phyloP scores from a whole-genome alignment of 2,888 invertebrate genomes.

The Sacculina carcini region DNA sequence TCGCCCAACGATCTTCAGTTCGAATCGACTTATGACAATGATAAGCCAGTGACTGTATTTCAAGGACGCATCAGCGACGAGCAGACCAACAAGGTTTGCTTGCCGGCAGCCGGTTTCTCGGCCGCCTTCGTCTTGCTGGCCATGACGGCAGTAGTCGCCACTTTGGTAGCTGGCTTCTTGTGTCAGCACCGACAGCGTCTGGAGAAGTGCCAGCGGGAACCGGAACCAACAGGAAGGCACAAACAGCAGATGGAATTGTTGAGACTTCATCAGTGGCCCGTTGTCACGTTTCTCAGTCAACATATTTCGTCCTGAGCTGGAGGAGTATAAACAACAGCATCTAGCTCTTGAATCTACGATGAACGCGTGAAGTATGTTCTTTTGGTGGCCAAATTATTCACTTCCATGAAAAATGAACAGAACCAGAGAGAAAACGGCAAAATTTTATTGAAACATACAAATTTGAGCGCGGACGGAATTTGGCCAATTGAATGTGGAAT shows the following conservation, averaged over 20 bases:
- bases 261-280: slow-evolving; percentile 8
- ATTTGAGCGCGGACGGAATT: too few relatives aligned
- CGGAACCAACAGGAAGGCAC: too few relatives aligned
- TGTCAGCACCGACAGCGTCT: slow-evolving; percentile 50
- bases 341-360: too few relatives aligned
- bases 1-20: slow-evolving; percentile 75
- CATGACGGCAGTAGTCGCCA: slow-evolving; percentile 60
- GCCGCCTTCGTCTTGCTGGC: slow-evolving; percentile 64
- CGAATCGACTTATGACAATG: slow-evolving; percentile 32
- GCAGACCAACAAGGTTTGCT: slow-evolving; percentile 61
- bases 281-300: not conserved
- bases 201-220: slow-evolving; percentile 17
- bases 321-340: too few relatives aligned
- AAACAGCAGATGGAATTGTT: slow-evolving; percentile 12
- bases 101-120: slow-evolving; percentile 68
- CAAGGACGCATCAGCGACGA: slow-evolving; percentile 50
- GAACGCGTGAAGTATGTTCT: too few relatives aligned
- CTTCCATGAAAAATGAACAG: too few relatives aligned
- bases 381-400: too few relatives aligned
- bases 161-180: slow-evolving; percentile 54
- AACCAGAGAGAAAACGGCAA: too few relatives aligned
- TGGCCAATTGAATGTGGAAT: too few relatives aligned
- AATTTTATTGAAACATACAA: too few relatives aligned
- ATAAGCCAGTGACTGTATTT: slow-evolving; percentile 14
- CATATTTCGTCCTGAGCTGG: too few relatives aligned